Conservation (phyloP, 2,797 vertebrate genomes). For the Phalanger gymnotis region DNA sequence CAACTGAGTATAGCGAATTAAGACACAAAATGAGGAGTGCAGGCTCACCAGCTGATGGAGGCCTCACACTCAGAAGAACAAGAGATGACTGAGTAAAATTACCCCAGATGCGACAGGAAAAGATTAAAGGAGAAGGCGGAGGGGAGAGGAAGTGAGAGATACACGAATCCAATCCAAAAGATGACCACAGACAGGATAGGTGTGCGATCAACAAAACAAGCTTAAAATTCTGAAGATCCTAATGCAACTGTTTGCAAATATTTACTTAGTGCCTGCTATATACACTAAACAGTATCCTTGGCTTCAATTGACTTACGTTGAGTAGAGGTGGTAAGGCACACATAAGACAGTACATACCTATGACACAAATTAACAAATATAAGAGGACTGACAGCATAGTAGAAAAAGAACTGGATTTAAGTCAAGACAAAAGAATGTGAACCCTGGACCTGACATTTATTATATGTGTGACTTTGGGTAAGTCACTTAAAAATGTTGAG, state of each 20-base stretch:
- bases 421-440: neutral
- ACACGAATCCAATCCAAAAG: neutral
- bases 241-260: neutral
- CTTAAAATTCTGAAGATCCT: neutral
- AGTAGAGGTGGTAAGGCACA: neutral
- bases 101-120: neutral
- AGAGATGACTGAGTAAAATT: neutral
- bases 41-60: neutral
- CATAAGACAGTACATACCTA: constrained; percentile 17
- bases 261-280: neutral
- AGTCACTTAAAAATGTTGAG: neutral
- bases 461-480: neutral
- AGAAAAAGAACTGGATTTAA: neutral
- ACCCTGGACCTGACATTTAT: neutral
- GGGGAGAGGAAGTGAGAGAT: neutral
- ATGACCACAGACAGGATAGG: neutral
- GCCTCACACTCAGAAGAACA: neutral
- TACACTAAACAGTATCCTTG: neutral
- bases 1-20: neutral
- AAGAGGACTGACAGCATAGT: constrained; percentile 5
- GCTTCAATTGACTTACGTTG: constrained; percentile 14
- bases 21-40: neutral
- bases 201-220: neutral
- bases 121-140: neutral
- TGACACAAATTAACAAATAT: constrained; percentile 49